Evolutionary conservation across 1,140 invertebrate genomes (phyloP).

Genomic region (Luehdorfia chinensis): DNA sequence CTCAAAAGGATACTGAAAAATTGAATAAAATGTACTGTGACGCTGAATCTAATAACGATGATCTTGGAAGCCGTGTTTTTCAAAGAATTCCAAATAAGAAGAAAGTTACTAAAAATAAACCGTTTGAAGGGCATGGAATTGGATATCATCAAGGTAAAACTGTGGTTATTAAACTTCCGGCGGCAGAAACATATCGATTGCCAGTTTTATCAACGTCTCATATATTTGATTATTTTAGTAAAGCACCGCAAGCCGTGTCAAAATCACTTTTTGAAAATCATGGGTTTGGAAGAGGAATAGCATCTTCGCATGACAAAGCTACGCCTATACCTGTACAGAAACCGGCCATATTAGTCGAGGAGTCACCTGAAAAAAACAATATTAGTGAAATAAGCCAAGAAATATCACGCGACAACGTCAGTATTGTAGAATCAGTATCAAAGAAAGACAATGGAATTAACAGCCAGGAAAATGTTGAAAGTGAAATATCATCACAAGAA

Average conservation of each 20-base stretch:
- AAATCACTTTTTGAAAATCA: constrained; percentile 33
- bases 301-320: constrained; percentile 28
- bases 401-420: not conserved
- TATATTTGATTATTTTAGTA: constrained; percentile 70
- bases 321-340: constrained; percentile 6
- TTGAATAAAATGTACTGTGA: constrained; percentile 82
- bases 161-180: constrained; percentile 62
- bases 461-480: not conserved
- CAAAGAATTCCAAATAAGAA: constrained; percentile 36
- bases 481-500: not conserved
- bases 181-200: constrained; percentile 46
- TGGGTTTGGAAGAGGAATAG: constrained; percentile 42
- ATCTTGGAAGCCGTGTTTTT: constrained; percentile 20
- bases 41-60: constrained; percentile 27
- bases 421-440: not conserved
- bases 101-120: constrained; percentile 54
- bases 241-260: constrained; percentile 49
- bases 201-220: constrained; percentile 44
- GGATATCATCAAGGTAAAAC: constrained; percentile 73
- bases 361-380: not conserved
- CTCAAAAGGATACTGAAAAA: constrained; percentile 82
- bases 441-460: not conserved
- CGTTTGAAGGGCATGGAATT: constrained; percentile 63
- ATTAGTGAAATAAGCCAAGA: not conserved
- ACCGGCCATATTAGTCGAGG: not conserved